phyloP scores from a whole-genome alignment of 1,140 invertebrate species.

The Potamilus streckersoni region DNA sequence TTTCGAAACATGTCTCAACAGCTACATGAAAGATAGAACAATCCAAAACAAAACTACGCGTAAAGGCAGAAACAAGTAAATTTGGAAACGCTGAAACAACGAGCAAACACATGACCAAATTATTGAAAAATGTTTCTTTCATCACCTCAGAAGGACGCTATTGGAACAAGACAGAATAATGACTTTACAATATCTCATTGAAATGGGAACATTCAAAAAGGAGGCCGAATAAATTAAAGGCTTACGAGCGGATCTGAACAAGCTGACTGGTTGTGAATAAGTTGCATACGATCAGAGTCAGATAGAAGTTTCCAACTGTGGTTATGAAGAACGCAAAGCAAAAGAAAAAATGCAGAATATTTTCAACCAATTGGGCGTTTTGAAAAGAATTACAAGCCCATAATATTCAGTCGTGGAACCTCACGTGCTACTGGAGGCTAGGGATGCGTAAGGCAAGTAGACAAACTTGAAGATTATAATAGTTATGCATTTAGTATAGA shows the following conservation, averaged over 20 bases:
- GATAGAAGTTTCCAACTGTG: constrained; percentile 2
- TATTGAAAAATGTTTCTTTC: constrained; percentile 21
- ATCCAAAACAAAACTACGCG: constrained; percentile 10
- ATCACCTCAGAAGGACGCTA: constrained; percentile 14
- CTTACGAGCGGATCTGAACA: background rate
- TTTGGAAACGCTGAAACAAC: constrained; percentile 9
- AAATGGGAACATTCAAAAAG: constrained; percentile 4
- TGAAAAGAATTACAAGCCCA: no score
- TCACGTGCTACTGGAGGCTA: no score
- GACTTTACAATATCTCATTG: constrained; percentile 11
- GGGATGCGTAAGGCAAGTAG: no score
- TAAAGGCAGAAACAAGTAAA: constrained; percentile 18
- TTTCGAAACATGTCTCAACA: background rate
- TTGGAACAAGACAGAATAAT: constrained; percentile 9
- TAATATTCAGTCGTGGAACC: no score
- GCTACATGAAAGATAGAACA: constrained; percentile 2
- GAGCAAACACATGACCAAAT: constrained; percentile 27
- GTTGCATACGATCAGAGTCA: background rate
- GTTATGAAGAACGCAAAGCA: background rate
- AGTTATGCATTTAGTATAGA: background rate
- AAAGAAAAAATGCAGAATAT: background rate
- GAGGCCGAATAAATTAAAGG: background rate
- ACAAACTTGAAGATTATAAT: no score
- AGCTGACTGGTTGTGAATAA: background rate
- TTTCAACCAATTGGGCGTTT: no score